Evolutionary conservation across 1,140 invertebrate species (phyloP).

Genomic region (Hylyphantes graminicola): DNA sequence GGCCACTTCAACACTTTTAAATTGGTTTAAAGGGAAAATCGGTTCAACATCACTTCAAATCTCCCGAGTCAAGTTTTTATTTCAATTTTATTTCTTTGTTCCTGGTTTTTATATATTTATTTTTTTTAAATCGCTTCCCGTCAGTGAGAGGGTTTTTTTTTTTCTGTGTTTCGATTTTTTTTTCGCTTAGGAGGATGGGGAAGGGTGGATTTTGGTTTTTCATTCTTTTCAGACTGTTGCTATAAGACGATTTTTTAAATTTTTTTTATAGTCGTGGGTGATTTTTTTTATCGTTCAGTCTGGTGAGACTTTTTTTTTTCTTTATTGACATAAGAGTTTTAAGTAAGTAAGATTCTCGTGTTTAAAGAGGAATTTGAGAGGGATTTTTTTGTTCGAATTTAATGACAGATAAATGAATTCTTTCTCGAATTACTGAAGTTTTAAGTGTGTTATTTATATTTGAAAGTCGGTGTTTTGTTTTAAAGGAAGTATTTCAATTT

Average conservation of each 20-base stretch:
- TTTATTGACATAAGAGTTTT: constrained; percentile 17
- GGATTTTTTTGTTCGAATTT: neutral
- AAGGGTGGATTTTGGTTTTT: constrained; percentile 20
- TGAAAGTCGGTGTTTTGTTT: neutral
- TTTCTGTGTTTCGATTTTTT: constrained; percentile 20
- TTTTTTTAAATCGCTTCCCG: constrained; percentile 47
- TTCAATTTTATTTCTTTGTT: constrained; percentile 47
- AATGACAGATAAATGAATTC: constrained; percentile 14
- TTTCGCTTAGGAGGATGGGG: constrained; percentile 10
- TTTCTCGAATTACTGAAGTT: constrained; percentile 6
- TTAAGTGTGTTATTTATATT: constrained; percentile 12
- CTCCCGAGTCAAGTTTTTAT: constrained; percentile 55
- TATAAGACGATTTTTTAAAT: constrained; percentile 36
- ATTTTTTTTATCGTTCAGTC: constrained; percentile 21
- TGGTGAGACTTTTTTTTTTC: constrained; percentile 6
- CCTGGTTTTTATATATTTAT: neutral
- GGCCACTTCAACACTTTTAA: constrained; percentile 60
- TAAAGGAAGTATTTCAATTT: constrained; percentile 24
- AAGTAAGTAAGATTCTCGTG: constrained; percentile 13
- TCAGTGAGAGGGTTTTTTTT: constrained; percentile 24
- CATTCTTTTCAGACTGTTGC: constrained; percentile 47
- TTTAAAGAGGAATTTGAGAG: neutral
- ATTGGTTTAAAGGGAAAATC: constrained; percentile 60
- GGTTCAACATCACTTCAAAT: constrained; percentile 60
- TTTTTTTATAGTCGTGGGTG: constrained; percentile 17